Base-by-base conservation (phyloP, 2,113 vertebrate species). In the Brachyistius frenatus region DNA sequence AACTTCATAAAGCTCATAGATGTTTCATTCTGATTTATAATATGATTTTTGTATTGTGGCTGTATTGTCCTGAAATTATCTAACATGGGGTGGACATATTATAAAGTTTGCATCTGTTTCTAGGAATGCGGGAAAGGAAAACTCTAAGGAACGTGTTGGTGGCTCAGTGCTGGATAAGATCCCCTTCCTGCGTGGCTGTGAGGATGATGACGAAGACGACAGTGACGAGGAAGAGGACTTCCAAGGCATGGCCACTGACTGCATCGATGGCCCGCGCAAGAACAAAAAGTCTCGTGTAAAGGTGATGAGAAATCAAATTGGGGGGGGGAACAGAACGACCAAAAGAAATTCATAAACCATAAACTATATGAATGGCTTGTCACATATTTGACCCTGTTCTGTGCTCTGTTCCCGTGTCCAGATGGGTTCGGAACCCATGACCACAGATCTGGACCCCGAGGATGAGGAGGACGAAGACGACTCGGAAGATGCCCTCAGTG, bases 171-270 rank as follows among this genome's bases (percentile, higher is more conserved):
- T 97, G 67, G 96, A 96, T 83, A 95, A 96, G 90, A 95, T 96
- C 68, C 96, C 96, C 56, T 97, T 97, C 86, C 90, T 96, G 47
- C 96, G 94, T 15, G 94, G 93, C 75, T 96, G 95, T 0, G 95
- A 96, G 85, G 96, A 97, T 0, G 96, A 96, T 0, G 96, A 96
- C 16, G 96, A 96, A n/a, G 96, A 97, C n/a, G 97, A 97, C 92
- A 97, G 96, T 0, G 96, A 97, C 0, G 96, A 98, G 78, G 97
- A 98, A 0, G 96, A 97, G 0, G 97, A 97, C 36, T 94, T 95
- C 76, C 96, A 96, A 68, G 94, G 95, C 33, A 93, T 96, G 46
- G 90, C 94, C 15, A 88, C 94, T 0, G 95, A 96, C 85, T 93
- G 93, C 81, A 94, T 96, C 2, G 95, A 96, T 47, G 92, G 95